phyloP scores from a whole-genome alignment of 2,888 invertebrate genomes.

The Chrysolina oricalcia region DNA sequence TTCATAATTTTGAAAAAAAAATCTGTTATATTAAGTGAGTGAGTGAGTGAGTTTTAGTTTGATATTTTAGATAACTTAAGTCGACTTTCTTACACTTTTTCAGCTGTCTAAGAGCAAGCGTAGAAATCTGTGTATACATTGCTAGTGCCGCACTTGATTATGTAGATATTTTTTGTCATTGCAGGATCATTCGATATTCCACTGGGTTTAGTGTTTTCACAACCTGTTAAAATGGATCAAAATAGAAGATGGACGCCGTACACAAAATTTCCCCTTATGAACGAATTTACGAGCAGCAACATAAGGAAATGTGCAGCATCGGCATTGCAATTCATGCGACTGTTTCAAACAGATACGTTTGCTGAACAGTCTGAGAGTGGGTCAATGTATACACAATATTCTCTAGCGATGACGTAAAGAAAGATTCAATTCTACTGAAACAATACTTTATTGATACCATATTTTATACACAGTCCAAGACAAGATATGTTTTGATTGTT shows the following conservation, averaged over 20 bases:
- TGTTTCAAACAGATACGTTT: not conserved
- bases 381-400: conserved; percentile 14
- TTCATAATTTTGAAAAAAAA: too few relatives aligned
- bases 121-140: too few relatives aligned
- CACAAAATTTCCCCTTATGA: conserved; percentile 59
- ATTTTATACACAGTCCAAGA: not conserved
- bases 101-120: too few relatives aligned
- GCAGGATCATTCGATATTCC: conserved; percentile 74
- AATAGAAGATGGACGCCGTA: conserved; percentile 72
- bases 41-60: too few relatives aligned
- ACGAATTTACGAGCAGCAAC: conserved; percentile 42
- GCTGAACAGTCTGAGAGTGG: not conserved
- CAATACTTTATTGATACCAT: not conserved
- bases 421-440: not conserved
- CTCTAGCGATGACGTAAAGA: not conserved
- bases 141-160: too few relatives aligned
- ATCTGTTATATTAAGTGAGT: too few relatives aligned
- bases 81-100: too few relatives aligned
- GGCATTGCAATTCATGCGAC: not conserved
- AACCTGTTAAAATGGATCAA: conserved; percentile 72
- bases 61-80: too few relatives aligned
- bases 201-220: conserved; percentile 75
- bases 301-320: conserved; percentile 37
- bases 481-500: not conserved
- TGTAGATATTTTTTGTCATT: conserved; percentile 53